Conservation (phyloP, 2,113 vertebrate genomes). For the Nematolebias whitei region DNA sequence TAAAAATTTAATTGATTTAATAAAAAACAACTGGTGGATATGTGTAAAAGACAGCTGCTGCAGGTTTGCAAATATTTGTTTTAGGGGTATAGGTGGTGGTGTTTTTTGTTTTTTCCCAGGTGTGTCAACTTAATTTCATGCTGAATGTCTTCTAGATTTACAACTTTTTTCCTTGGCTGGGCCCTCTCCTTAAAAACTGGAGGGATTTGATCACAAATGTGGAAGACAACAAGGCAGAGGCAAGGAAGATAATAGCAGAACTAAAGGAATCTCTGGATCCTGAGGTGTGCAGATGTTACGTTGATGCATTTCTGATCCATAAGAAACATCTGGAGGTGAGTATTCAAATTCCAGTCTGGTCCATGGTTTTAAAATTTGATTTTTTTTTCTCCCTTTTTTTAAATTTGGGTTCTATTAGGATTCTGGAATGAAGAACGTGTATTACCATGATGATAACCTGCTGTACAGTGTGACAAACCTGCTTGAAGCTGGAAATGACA, state of each 20-base stretch:
- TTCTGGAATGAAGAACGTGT: not conserved
- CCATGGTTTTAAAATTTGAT: not conserved
- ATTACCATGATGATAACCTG: slow-evolving; percentile 69
- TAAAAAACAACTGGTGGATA: too few species aligned
- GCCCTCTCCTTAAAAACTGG: slow-evolving; percentile 31
- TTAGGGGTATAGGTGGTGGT: too few species aligned
- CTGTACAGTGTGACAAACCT: slow-evolving; percentile 54
- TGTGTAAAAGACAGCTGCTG: too few species aligned
- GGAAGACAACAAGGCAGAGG: fast-evolving
- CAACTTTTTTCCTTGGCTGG: slow-evolving; percentile 50
- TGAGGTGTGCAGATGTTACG: slow-evolving; percentile 49
- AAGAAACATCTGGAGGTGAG: slow-evolving; percentile 50
- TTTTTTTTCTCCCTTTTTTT: not conserved
- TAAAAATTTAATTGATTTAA: too few species aligned
- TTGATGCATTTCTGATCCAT: slow-evolving; percentile 59
- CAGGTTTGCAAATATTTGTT: too few species aligned
- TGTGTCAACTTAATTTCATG: too few species aligned
- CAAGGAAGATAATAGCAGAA: not conserved
- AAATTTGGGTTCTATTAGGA: not conserved
- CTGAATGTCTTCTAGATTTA: slow-evolving; percentile 49
- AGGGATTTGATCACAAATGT: slow-evolving; percentile 15
- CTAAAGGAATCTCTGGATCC: slow-evolving; percentile 54
- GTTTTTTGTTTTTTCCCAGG: too few species aligned
- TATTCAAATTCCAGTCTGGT: not conserved
- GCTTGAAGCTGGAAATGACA: slow-evolving; percentile 75